These are phyloP conservation scores for Nothocercus julius DNA, from an alignment of 2,113 vertebrate species.

Conservation along the genomic window DNA sequence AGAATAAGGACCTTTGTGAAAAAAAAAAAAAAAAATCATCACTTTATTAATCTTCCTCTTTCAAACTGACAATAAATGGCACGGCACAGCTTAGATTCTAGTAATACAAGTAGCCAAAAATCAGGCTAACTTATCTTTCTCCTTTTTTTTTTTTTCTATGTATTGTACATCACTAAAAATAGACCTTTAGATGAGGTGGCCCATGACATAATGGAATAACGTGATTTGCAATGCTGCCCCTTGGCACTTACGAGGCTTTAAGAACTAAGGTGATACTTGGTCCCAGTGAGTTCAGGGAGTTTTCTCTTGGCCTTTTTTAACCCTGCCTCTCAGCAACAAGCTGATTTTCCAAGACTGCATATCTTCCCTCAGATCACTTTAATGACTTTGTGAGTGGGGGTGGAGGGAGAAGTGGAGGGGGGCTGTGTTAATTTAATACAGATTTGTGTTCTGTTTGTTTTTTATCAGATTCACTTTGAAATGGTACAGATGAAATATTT, in stretches of 20 bases:
- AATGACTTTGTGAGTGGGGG: background rate
- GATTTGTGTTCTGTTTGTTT: constrained; percentile 6
- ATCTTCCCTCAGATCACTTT: background rate
- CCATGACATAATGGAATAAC: background rate
- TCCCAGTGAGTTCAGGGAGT: background rate
- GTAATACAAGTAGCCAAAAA: background rate
- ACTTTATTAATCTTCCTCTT: background rate
- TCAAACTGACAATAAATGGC: background rate
- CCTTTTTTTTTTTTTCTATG: background rate
- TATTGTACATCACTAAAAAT: background rate
- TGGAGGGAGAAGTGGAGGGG: background rate
- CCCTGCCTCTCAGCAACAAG: background rate
- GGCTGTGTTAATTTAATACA: constrained; percentile 12
- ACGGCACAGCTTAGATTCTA: background rate
- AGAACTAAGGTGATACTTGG: background rate
- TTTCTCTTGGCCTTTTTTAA: background rate
- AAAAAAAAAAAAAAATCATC: background rate
- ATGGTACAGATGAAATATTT: constrained; percentile 7
- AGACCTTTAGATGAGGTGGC: background rate
- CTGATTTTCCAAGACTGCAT: constrained; percentile 1
- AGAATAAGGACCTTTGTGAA: background rate
- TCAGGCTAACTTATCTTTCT: background rate
- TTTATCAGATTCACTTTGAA: constrained; percentile 40
- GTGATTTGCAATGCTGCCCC: background rate
- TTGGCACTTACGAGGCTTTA: background rate